Base-by-base conservation (phyloP, 1,140 invertebrate genomes). In the Meloidogyne hapla region DNA sequence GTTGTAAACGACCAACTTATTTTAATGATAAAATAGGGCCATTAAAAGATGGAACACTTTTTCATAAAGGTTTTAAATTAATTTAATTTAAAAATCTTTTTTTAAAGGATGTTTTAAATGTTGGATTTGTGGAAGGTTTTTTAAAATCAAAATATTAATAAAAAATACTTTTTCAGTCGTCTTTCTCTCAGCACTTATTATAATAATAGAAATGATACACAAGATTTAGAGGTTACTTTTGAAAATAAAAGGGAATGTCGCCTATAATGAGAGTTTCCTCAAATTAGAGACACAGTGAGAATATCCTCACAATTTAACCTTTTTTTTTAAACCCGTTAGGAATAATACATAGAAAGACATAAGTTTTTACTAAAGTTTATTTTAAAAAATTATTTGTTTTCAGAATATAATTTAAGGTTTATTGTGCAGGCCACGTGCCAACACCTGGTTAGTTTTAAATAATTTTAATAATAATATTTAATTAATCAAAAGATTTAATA, bases 21-120 rank as follows among this genome's bases (percentile, higher is more conserved):
- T 87, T 86, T 74, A 86, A 86, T 69, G 85, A 86, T 56, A 87
- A 87, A 74, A 78, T 86, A 21, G 85, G 85, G 42, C 85, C 85
- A 15, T 69, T 86, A 33, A 86, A 86, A 72, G 85, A 86, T 71
- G 85, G 85, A 42, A 78, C 81, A 25, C 76, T 86, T n/a, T 86
- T 87, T 72, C 85, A 86, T 69, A 86, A 86, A 71, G 85, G 65
- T 42, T 33, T 67, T 33, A 8, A n/a, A 56, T 56, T 48, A 48
- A 6, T 15, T 66, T 66, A 5, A n/a, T n/a, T 56, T 56, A 13
- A 10, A 42, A 42, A 42, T 13, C 40, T 13, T n/a, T 23, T 42
- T 28, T 42, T 67, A 6, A 33, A 67, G 65, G 85, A 38, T 86
- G 85, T 74, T 86, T 86, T 73, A 86, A 86, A 71, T 86, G 85